These are phyloP conservation scores for Protomyctophum bolini DNA, from an alignment of 2,113 vertebrate genomes.

Conservation along the genomic window DNA sequence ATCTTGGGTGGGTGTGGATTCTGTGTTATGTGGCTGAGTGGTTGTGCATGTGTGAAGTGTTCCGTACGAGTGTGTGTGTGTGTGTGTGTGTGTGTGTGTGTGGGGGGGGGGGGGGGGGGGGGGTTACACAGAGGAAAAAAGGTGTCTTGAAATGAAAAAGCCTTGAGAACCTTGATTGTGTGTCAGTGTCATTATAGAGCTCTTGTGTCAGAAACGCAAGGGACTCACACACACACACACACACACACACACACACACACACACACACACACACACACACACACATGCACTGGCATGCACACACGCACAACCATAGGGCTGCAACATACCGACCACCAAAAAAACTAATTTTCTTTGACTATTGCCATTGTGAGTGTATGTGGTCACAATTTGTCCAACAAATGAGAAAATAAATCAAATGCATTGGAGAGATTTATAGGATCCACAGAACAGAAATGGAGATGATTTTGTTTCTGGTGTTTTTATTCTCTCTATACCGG, in stretches of 20 bases:
- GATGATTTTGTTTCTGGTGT: no score
- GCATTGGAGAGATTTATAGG: no score
- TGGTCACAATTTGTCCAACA: no score
- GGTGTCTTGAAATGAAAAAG: background rate
- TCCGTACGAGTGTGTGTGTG: background rate
- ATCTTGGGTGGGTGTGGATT: background rate
- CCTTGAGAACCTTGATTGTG: conserved; percentile 2
- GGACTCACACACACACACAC: background rate
- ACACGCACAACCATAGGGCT: background rate
- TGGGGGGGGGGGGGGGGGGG: background rate
- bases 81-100: background rate
- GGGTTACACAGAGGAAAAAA: background rate
- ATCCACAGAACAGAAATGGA: no score
- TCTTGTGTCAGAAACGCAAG: background rate
- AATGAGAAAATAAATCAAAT: no score
- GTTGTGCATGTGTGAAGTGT: background rate
- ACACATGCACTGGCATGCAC: background rate
- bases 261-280: background rate
- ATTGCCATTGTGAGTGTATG: no score
- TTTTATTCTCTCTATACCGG: no score
- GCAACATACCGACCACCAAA: no score
- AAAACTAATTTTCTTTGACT: no score
- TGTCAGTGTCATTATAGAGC: background rate
- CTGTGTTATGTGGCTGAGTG: background rate
- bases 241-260: background rate